Conservation (phyloP, 2,888 invertebrate species). For the Euplexia lucipara region DNA sequence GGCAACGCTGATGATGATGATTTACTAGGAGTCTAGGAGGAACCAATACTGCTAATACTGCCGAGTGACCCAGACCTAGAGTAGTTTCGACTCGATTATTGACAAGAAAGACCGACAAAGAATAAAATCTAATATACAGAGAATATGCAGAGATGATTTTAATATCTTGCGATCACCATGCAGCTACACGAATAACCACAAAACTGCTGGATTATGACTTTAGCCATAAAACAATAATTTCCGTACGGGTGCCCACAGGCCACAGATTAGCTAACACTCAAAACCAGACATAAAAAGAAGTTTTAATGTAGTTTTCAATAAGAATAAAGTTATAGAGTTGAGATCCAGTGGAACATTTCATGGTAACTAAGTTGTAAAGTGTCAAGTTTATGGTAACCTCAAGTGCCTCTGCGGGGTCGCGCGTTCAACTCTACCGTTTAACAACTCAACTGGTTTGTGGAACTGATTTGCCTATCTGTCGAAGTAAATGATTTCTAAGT, state of each 20-base stretch:
- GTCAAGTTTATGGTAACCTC: constrained; percentile 62
- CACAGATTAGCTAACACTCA: constrained; percentile 18
- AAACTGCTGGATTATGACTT: constrained; percentile 1
- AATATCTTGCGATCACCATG: no score
- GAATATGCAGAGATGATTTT: no score
- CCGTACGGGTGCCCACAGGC: constrained; percentile 1
- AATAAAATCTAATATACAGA: no score
- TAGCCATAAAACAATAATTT: constrained; percentile 11
- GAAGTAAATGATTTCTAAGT: constrained; percentile 15
- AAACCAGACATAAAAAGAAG: constrained; percentile 9
- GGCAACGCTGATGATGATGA: no score
- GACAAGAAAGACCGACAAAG: no score
- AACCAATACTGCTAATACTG: no score
- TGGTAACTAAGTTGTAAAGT: constrained; percentile 64
- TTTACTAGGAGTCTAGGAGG: no score
- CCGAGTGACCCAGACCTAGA: no score
- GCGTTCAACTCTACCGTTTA: constrained; percentile 56
- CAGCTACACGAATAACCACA: not conserved
- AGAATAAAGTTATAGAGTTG: constrained; percentile 45
- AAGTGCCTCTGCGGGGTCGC: constrained; percentile 57
- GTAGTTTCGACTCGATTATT: no score
- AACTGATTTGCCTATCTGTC: constrained; percentile 40
- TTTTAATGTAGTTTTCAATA: constrained; percentile 43
- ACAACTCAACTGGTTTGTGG: constrained; percentile 56
- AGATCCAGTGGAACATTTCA: constrained; percentile 41